phyloP scores from a whole-genome alignment of 2,113 vertebrate species.

The Ellobius talpinus region DNA sequence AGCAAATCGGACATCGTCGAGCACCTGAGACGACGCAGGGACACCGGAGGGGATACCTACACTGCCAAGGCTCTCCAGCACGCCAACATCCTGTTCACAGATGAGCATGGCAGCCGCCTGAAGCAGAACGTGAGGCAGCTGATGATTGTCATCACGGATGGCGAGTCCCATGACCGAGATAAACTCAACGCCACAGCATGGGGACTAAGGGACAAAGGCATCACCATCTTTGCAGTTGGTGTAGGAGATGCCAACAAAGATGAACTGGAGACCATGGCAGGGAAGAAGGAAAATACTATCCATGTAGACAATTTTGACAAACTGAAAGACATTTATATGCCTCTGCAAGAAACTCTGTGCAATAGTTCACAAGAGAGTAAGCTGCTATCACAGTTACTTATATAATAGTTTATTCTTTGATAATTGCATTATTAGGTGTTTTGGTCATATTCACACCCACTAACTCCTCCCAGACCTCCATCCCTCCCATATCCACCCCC shows the following conservation, averaged over 20 bases:
- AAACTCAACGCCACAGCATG: conserved; percentile 41
- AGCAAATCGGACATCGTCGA: conserved; percentile 41
- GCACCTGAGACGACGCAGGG: conserved; percentile 49
- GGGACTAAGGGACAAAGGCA: conserved; percentile 74
- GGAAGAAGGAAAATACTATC: conserved; percentile 68
- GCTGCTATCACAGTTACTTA: neutral
- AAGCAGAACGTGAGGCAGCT: conserved; percentile 77
- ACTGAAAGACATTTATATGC: conserved; percentile 75
- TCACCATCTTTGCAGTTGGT: conserved; percentile 83
- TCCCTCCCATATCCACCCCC: too few species aligned
- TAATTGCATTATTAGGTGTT: too few species aligned
- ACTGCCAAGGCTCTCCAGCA: conserved; percentile 77
- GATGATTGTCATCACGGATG: conserved; percentile 84
- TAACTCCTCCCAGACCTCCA: neutral
- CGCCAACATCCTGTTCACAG: conserved; percentile 68
- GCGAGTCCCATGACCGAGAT: conserved; percentile 66
- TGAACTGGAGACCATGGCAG: conserved; percentile 82
- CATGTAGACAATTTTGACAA: conserved; percentile 81
- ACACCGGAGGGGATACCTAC: neutral
- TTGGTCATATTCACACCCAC: neutral
- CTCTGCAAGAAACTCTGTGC: conserved; percentile 79
- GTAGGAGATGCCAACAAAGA: conserved; percentile 63
- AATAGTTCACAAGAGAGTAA: conserved; percentile 63
- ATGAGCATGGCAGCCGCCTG: conserved; percentile 76
- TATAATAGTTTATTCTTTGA: neutral